A percentile compares a stretch with the other conserved stretches of the same genome.
Evolutionary conservation across 2,797 vertebrate species (phyloP).

Genomic region (Scolopax rusticola): DNA sequence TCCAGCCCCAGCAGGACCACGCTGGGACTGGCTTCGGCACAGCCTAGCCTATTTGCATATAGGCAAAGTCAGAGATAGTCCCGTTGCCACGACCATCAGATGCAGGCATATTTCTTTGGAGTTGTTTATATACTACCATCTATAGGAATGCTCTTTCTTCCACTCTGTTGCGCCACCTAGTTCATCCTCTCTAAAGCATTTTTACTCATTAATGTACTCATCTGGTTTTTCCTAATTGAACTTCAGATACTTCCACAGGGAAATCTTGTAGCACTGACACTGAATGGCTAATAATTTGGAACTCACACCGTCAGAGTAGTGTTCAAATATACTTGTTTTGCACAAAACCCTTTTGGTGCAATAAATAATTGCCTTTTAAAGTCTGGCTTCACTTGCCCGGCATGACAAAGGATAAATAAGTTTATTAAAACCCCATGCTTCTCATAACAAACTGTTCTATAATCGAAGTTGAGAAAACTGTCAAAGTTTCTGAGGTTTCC

Average conservation of each 20-base stretch:
- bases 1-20: not conserved
- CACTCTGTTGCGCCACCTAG: not conserved
- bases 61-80: not conserved
- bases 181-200: not conserved
- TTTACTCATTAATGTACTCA: not conserved
- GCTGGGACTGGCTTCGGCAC: not conserved
- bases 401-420: not conserved
- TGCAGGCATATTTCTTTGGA: not conserved
- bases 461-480: not conserved
- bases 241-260: not conserved
- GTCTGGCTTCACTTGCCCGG: not conserved
- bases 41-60: not conserved
- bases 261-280: not conserved
- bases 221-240: not conserved
- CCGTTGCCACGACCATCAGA: fast-evolving
- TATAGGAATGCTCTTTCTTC: not conserved
- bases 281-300: not conserved
- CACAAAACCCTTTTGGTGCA: not conserved
- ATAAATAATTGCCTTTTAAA: not conserved
- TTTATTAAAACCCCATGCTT: not conserved
- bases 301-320: not conserved
- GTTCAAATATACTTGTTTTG: not conserved
- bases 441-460: not conserved
- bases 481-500: not conserved
- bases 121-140: not conserved